phyloP scores from a whole-genome alignment of 2,113 vertebrate species.

The Cromileptes altivelis region DNA sequence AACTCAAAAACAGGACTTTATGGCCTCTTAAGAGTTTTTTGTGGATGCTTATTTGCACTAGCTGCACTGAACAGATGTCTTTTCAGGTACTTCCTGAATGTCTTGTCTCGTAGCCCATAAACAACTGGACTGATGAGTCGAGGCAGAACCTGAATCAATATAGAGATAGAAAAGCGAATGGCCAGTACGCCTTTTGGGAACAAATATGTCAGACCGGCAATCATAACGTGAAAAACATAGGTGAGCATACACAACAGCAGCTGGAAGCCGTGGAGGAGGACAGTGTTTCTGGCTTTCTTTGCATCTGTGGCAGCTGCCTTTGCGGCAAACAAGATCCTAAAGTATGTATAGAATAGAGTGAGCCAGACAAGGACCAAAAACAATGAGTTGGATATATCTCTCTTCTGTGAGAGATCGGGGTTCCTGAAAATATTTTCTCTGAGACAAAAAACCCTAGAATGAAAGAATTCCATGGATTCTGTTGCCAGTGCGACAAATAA shows the following conservation, averaged over 20 bases:
- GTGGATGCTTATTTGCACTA: neutral
- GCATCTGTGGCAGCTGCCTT: conserved; percentile 33
- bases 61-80: neutral
- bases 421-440: conserved; percentile 48
- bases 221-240: conserved; percentile 29
- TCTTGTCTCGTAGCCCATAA: conserved; percentile 77
- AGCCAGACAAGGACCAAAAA: conserved; percentile 63
- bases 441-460: conserved; percentile 50
- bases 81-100: conserved; percentile 67
- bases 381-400: conserved; percentile 13
- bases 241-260: conserved; percentile 63
- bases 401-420: conserved; percentile 48
- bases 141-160: conserved; percentile 71
- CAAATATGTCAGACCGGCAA: conserved; percentile 1
- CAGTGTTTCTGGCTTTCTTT: conserved; percentile 53
- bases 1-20: neutral
- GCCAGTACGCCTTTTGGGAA: conserved; percentile 23
- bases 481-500: conserved; percentile 61
- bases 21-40: neutral
- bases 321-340: conserved; percentile 62
- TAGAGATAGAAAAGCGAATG: conserved; percentile 14
- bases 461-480: conserved; percentile 59
- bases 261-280: conserved; percentile 61
- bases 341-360: conserved; percentile 62
- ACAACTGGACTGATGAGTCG: conserved; percentile 75